Evolutionary conservation across 2,888 invertebrate genomes (phyloP).

Genomic region (Leistus spinibarbis): DNA sequence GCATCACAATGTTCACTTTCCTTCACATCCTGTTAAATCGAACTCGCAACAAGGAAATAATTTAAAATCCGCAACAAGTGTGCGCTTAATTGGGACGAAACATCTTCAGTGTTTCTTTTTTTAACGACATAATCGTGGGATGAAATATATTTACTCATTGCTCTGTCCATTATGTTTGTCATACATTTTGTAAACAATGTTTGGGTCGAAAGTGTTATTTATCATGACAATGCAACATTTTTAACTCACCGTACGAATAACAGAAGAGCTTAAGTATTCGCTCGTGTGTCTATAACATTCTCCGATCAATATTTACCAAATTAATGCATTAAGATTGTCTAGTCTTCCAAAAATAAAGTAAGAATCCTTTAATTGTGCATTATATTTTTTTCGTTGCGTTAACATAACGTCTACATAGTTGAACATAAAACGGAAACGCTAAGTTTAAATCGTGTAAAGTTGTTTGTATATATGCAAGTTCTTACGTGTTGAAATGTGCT

Average conservation of each 20-base stretch:
- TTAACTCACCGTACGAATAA: no score
- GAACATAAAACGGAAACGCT: slow-evolving; percentile 24
- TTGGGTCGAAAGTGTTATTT: no score
- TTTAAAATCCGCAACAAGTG: not conserved
- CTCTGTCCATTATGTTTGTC: not conserved
- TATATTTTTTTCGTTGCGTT: no score
- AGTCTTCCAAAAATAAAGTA: no score
- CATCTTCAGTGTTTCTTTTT: no score
- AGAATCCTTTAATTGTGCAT: no score
- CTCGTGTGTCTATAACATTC: no score
- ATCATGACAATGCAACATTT: not conserved
- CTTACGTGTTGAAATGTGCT: slow-evolving; percentile 22
- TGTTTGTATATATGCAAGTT: slow-evolving; percentile 27
- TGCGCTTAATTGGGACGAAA: not conserved
- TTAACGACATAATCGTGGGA: not conserved
- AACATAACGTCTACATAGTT: not conserved
- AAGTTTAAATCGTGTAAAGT: not conserved
- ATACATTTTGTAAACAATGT: not conserved
- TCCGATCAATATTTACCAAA: no score
- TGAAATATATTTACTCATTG: not conserved
- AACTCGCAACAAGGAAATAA: not conserved
- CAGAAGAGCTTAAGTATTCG: no score
- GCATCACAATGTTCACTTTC: not conserved
- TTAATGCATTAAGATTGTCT: no score
- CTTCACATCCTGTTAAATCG: slow-evolving; percentile 5